Evolutionary conservation across 2,113 vertebrate genomes (phyloP), one percentile per base, ranked within the genome.

Genomic region (Crotalus horridus): DNA sequence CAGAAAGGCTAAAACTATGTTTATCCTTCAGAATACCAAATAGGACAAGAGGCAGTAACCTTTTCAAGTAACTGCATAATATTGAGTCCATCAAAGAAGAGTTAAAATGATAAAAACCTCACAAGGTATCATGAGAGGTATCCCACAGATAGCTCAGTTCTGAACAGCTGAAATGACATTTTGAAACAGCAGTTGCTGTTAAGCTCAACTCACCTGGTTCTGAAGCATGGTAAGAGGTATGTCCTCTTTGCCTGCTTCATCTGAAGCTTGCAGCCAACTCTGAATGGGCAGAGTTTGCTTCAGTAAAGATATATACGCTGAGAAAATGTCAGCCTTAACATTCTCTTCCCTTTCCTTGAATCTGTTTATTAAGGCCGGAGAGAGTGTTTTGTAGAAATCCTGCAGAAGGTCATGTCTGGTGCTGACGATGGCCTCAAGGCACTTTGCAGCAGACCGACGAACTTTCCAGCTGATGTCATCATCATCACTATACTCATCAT

Each of bases 381-480:
- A 98, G 59, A 99, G 96, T 0, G 97, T 98, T 91, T 95, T 94
- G 96, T 99, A 99, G 96, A 99, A 98, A 39, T 98, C 98, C 29
- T 97, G 96, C 12, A 99, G 97, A 64, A 99, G 97, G 91, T 99
- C 99, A 0, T 98, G 97, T 53, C 99, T 96, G 0, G 97, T 98
- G 95, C 96, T 94, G 91, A 99, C 97, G 55, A 99, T 24, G 1
- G 99, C 98, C 56, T 99, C 98, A 96, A 99, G 94, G 94, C 99
- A 99, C 97, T 99, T 99, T 12, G 99, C 98, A 0, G 98, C 98
- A 0, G 99, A 98, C 93, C 99, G 98, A 0, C 99, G 98, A 8
- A 99, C 99, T 93, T 99, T 99, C 99, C 99, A 99, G 97, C 99
- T 99, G 98, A 99, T 98, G 87, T 99, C 99, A 0, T 99, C 99